A percentile compares a stretch with the other conserved stretches of the same genome.
These are phyloP conservation scores for Lithobius niger DNA, from an alignment of 1,140 invertebrate species.

Conservation along the genomic window DNA sequence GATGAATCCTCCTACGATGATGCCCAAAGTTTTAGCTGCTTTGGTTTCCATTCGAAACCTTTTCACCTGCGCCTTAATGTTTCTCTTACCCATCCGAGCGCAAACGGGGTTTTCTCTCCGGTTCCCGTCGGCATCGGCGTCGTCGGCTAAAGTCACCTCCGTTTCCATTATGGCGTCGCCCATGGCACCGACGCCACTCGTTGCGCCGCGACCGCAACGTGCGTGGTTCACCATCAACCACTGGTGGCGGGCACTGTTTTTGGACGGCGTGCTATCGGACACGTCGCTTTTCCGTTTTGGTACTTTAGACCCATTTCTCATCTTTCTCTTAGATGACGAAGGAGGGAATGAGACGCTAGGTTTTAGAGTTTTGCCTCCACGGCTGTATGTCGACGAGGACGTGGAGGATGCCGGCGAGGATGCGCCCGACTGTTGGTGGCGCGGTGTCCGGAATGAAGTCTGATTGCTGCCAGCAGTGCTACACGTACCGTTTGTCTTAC, in stretches of 20 bases:
- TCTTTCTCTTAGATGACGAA: conserved; percentile 9
- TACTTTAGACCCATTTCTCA: neutral
- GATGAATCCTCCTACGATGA: conserved; percentile 87
- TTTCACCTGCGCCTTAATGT: conserved; percentile 73
- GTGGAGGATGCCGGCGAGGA: too few species aligned
- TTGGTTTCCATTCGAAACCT: conserved; percentile 82
- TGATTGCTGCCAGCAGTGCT: conserved; percentile 14
- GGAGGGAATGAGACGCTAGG: conserved; percentile 5
- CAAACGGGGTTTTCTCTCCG: conserved; percentile 21
- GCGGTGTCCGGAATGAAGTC: conserved; percentile 10
- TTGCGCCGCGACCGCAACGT: neutral
- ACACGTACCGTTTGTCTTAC: conserved; percentile 21
- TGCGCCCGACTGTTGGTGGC: too few species aligned
- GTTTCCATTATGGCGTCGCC: too few species aligned
- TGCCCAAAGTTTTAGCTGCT: conserved; percentile 82
- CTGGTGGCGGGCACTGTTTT: neutral
- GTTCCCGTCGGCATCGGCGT: conserved; percentile 12
- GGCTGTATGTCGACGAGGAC: too few species aligned
- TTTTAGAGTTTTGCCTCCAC: conserved; percentile 1
- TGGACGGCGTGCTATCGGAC: neutral
- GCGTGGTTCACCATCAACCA: neutral
- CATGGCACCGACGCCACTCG: too few species aligned
- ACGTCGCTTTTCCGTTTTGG: neutral
- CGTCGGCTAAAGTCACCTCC: conserved; percentile 13
- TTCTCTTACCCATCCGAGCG: conserved; percentile 62